Evolutionary conservation across 2,888 invertebrate genomes (phyloP), one percentile per base, ranked within the genome.

Genomic region (Neoitamus cyanurus): DNA sequence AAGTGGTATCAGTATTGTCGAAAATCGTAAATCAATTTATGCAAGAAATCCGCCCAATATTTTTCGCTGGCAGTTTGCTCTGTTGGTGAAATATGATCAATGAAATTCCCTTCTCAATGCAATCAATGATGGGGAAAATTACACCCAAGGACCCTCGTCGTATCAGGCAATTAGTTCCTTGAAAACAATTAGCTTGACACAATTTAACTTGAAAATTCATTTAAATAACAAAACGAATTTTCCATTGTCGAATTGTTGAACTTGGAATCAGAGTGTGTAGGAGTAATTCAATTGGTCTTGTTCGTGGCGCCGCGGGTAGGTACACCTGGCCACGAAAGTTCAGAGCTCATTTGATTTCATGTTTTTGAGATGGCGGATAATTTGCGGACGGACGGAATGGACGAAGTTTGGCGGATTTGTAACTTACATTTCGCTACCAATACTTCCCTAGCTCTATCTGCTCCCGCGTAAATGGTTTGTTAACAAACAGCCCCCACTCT

Each of bases 1-100:
- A 58, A 58, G 58, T 58, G 58, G 58, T 58, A 58, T 58, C 58
- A 30, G 70, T n/a, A 15, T 30, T 31, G 5, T 34, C 15, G 70
- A 70, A 70, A 31, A 70, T 70, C 25, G 31, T 70, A 70, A 70
- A 70, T 70, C 70, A 70, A 70, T 70, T 70, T 31, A 70, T 70
- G 30, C 70, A 70, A 34, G 70, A 70, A 20, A 1, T 58, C 25
- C 20, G 20, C 25, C 20, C 11, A 25, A 25, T 3, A 58, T 58
- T 58, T 20, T 20, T 20, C 48, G 4, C 9, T 2, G 25, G 2
- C 7, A 9, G 20, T 9, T 9, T 7, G 37, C 58, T 58, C 25
- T 20, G 25, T 25, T 42, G 42, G n/a, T 3, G 11, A 58, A 58
- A 58, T 25, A 1, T 58, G 2, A 15, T 58, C 58, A 58, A 58